Conservation (phyloP, 2,113 vertebrate genomes). For the Gorilla gorilla region DNA sequence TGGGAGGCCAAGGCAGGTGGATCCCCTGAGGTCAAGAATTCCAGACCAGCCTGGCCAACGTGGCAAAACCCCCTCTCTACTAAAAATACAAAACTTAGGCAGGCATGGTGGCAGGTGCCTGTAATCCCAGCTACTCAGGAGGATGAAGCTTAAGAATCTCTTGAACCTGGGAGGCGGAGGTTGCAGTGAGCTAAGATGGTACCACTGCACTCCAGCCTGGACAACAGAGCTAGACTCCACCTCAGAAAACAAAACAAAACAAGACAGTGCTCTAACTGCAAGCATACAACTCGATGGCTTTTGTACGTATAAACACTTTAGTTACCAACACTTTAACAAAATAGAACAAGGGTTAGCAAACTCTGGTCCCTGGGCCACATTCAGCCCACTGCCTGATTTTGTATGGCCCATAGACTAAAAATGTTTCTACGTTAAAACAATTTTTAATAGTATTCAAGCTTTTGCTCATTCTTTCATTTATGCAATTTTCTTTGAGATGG, state of each 20-base stretch:
- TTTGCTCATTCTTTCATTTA: background rate
- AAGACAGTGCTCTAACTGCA: background rate
- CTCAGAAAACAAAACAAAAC: background rate
- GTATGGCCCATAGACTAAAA: background rate
- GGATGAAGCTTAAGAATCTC: background rate
- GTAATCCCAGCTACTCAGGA: background rate
- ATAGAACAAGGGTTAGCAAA: background rate
- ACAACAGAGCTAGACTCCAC: background rate
- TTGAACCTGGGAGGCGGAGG: background rate
- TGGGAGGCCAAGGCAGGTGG: too few species aligned
- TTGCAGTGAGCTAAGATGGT: background rate
- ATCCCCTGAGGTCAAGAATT: too few species aligned
- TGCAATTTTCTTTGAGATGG: background rate
- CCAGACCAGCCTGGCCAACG: too few species aligned
- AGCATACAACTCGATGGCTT: background rate
- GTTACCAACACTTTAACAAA: background rate
- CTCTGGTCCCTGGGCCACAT: background rate
- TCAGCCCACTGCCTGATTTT: background rate
- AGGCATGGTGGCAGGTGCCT: background rate
- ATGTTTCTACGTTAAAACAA: too few species aligned
- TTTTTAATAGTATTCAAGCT: background rate
- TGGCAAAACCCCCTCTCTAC: too few species aligned
- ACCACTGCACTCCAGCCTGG: background rate
- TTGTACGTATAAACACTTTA: accelerated
- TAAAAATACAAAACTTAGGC: too few species aligned